Evolutionary conservation across 2,113 vertebrate species (phyloP), one percentile per base, ranked within the genome.

Genomic region (Gobio gobio): DNA sequence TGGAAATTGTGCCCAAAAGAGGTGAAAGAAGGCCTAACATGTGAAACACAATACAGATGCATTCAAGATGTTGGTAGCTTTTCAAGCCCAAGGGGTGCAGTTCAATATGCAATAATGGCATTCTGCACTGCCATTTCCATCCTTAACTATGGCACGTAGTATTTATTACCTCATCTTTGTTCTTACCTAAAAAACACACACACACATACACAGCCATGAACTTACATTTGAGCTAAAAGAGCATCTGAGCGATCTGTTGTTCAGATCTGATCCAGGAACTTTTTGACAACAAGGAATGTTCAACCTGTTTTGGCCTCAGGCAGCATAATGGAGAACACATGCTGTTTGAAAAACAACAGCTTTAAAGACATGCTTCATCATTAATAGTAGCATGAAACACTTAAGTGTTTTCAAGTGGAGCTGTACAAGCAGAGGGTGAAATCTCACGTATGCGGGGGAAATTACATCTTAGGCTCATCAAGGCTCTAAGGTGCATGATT

Each of bases 311-410:
- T 74, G 81, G 54, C 70, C 63, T 49, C 73, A 66, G 73, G 58
- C 84, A 82, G 66, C 18, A 22, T 86, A 88, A 89, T 88, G 40
- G 82, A 81, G 73, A 86, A 58, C 85, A 82, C 84, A 86, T 86
- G 86, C 68, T 78, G 56, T 83, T 83, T 74, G 82, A 79, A 88
- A 84, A 86, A 86, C 82, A 86, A 82, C 43, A 5, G 14, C 20
- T 73, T 72, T 66, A 51, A 87, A 29, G 33, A 36, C 84, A 78
- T 73, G 56, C 82, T 36, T 88, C 78, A 85, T 86, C 86, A 26
- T 83, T 74, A 89, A 87, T 78, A 86, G 74, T 83, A 45, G 40
- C 26, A 26, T 45, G 84, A 64, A 84, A 75, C 5, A 68, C 16
- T 85, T 54, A n/a, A 80, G 45, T 74, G 40, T 64, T 84, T 75